phyloP scores from a whole-genome alignment of 53 echinoderm and acorn worm species.

The Patiria pectinifera region DNA sequence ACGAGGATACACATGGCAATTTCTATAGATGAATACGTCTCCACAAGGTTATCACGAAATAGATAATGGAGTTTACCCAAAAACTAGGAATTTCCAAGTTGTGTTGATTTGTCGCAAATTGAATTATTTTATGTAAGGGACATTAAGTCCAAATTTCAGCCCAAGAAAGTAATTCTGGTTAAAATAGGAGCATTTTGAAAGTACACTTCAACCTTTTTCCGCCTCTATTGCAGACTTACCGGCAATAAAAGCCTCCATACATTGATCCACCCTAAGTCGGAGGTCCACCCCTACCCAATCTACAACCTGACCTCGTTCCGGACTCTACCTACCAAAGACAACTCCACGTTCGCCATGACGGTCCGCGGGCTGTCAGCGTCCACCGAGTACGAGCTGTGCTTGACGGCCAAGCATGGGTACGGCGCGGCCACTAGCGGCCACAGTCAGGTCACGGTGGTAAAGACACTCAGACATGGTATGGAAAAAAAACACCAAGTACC shows the following conservation, averaged over 20 bases:
- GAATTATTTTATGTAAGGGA: too few species aligned
- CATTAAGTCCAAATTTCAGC: too few species aligned
- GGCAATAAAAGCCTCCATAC: slow-evolving; percentile 32
- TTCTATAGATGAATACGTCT: too few species aligned
- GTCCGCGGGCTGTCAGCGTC: slow-evolving; percentile 59
- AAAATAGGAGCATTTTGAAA: too few species aligned
- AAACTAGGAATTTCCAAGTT: too few species aligned
- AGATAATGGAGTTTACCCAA: too few species aligned
- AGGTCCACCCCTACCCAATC: slow-evolving; percentile 68
- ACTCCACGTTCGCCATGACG: slow-evolving; percentile 58
- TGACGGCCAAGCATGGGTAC: slow-evolving; percentile 70
- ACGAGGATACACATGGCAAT: too few species aligned
- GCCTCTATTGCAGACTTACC: slow-evolving; percentile 38
- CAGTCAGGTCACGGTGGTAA: slow-evolving; percentile 63
- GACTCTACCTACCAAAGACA: slow-evolving; percentile 69
- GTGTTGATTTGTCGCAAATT: too few species aligned
- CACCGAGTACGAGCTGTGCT: slow-evolving; percentile 75
- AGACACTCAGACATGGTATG: slow-evolving; percentile 72
- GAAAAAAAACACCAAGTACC: background rate
- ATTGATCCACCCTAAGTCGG: slow-evolving; percentile 47
- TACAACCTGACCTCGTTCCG: slow-evolving; percentile 72
- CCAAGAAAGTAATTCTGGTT: too few species aligned
- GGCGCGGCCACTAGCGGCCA: slow-evolving; percentile 59
- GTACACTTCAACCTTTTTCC: too few species aligned
- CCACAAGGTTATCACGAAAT: too few species aligned